A percentile compares a stretch with the other conserved stretches of the same genome.
These are phyloP conservation scores for Takifugu ocellatus DNA, from an alignment of 2,797 vertebrate genomes.

Conservation along the genomic window DNA sequence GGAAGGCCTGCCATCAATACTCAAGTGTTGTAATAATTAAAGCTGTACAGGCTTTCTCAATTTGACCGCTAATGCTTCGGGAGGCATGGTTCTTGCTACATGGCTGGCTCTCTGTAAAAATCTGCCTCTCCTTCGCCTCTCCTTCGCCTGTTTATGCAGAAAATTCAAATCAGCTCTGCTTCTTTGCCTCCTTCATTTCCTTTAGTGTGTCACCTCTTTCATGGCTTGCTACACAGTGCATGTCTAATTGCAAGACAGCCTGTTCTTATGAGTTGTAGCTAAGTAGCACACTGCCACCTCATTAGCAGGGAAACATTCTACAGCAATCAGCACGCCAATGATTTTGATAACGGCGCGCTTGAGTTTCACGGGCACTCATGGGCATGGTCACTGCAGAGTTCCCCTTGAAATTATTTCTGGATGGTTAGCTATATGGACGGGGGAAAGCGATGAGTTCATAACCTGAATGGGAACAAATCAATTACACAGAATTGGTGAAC, in stretches of 20 bases:
- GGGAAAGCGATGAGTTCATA: slow-evolving; percentile 51
- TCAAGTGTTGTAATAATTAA: slow-evolving; percentile 44
- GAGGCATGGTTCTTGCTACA: slow-evolving; percentile 40
- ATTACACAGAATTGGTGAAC: slow-evolving; percentile 71
- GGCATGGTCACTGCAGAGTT: slow-evolving; percentile 47
- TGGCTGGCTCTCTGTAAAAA: slow-evolving; percentile 41
- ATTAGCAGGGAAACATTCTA: slow-evolving; percentile 56
- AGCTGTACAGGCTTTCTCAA: slow-evolving; percentile 41
- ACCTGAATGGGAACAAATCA: slow-evolving; percentile 75
- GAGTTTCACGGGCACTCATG: slow-evolving; percentile 20
- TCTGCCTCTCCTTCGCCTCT: slow-evolving; percentile 45
- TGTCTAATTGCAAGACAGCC: slow-evolving; percentile 52
- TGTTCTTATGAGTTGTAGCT: slow-evolving; percentile 55
- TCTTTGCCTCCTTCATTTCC: slow-evolving; percentile 41
- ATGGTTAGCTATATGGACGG: slow-evolving; percentile 58
- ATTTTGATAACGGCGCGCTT: slow-evolving; percentile 42
- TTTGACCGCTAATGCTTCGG: slow-evolving; percentile 47
- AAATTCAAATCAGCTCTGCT: slow-evolving; percentile 56
- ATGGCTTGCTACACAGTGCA: slow-evolving; percentile 33
- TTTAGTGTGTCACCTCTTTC: slow-evolving; percentile 48
- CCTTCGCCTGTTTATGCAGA: slow-evolving; percentile 55
- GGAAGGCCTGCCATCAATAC: slow-evolving; percentile 28
- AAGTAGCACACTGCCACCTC: slow-evolving; percentile 58
- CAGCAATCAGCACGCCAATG: slow-evolving; percentile 47
- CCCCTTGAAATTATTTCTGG: slow-evolving; percentile 42